These are phyloP conservation scores for Bombus sibiricus DNA, from an alignment of 1,140 invertebrate genomes.

Conservation along the genomic window DNA sequence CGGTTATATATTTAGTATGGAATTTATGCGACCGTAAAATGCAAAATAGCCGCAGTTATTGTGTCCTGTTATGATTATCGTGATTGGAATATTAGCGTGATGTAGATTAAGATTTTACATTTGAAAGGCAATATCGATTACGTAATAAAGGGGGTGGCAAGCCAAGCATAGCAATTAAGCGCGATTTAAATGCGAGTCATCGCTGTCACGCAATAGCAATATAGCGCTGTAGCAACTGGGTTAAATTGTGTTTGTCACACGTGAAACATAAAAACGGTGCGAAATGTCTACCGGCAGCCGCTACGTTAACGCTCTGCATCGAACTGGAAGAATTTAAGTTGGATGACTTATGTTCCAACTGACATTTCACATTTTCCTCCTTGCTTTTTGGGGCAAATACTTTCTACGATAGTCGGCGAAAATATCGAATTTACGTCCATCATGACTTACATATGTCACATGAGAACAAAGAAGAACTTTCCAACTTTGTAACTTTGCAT, in stretches of 20 bases:
- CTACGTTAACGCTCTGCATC: background rate
- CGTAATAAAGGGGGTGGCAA: background rate
- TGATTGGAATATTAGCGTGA: background rate
- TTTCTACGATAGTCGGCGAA: background rate
- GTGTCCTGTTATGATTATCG: background rate
- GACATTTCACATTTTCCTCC: background rate
- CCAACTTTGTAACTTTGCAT: background rate
- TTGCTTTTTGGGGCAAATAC: background rate
- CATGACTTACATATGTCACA: slow-evolving; percentile 7
- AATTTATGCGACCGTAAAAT: background rate
- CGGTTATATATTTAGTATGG: too few species aligned
- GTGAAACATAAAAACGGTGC: background rate
- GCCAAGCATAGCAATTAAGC: background rate
- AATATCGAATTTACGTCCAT: slow-evolving; percentile 6
- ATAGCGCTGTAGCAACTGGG: slow-evolving; percentile 13
- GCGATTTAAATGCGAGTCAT: slow-evolving; percentile 7
- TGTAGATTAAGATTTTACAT: background rate
- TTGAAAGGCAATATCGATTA: slow-evolving; percentile 1
- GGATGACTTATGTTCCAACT: slow-evolving; percentile 21
- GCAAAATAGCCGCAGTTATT: background rate
- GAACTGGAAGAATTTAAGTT: slow-evolving; percentile 5
- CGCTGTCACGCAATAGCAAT: slow-evolving; percentile 3
- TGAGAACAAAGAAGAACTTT: background rate
- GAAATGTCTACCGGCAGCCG: background rate
- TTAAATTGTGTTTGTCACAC: slow-evolving; percentile 3